Base-by-base conservation (phyloP, 2,888 invertebrate species). In the Colletes collaris region DNA sequence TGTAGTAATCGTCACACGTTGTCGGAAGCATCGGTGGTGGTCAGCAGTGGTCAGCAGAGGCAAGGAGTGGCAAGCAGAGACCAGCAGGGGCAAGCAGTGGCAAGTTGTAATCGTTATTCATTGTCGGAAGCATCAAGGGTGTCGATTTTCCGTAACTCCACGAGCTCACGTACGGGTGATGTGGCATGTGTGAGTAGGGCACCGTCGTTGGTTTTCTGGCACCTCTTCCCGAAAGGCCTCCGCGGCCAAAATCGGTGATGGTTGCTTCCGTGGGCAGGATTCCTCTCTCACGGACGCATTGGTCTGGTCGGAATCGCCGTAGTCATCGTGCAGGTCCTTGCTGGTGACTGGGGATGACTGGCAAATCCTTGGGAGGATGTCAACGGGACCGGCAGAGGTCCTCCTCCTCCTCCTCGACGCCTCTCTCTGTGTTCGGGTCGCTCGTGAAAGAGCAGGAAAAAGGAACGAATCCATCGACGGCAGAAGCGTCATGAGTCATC, bases 401-500 rank as follows among this genome's bases (percentile, higher is more conserved):
- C 79, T 68, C 69, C 75, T 73, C 68, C 75, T 58, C 46, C 75
- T 73, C 68, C 75, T 58, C 46, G 44, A 50, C 55, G 63, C 64
- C 62, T 63, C 66, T 64, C 67, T 16, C 50, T 8, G n/a, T 16
- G 16, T 7, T 62, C 50, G 44, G 44, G 44, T 35, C 66, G 50
- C 27, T 27, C 27, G 55, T 53, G 71, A 68, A 64, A 76, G 79
- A 79, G 72, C 59, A 76, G 53, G 59, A 65, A 77, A 72, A 67
- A 79, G 67, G 70, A 71, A 63, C 60, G 76, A 66, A 65, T 71
- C 73, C 63, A 64, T 56, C 79, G 71, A 64, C 72, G 81, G 82
- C 83, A 77, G 84, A 83, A 79, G 82, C 76, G 79, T 85, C 84
- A 84, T 82, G 89, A 91, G 86, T 89, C 89, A 88, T 85, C 87